Conservation (phyloP, 2,888 invertebrate genomes). For the Microctonus hyperodae region DNA sequence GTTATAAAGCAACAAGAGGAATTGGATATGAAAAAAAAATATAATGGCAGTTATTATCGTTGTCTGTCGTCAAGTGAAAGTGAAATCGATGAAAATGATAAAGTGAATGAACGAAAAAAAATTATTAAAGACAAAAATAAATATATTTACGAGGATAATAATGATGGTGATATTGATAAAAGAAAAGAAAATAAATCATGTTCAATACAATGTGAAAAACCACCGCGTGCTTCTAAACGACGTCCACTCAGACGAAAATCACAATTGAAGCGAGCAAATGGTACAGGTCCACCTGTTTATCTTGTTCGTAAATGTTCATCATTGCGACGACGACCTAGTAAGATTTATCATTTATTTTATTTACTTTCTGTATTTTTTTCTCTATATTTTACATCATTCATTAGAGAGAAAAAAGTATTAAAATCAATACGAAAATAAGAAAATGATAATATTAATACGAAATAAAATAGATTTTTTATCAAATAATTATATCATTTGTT, state of each 20-base stretch:
- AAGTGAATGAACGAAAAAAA: conserved; percentile 12
- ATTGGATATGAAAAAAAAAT: conserved; percentile 8
- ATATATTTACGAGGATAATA: not conserved
- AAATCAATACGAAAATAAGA: too few relatives aligned
- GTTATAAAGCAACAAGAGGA: not conserved
- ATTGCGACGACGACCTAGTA: conserved; percentile 59
- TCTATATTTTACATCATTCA: not conserved
- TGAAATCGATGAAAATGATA: conserved; percentile 40
- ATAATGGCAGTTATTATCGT: conserved; percentile 37
- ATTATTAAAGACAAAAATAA: not conserved
- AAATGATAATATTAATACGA: too few relatives aligned
- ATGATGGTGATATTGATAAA: not conserved
- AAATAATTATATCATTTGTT: too few relatives aligned
- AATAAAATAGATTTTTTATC: too few relatives aligned
- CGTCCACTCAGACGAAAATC: conserved; percentile 57
- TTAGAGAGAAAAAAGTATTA: not conserved
- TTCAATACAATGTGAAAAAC: conserved; percentile 34
- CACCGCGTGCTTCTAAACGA: conserved; percentile 44
- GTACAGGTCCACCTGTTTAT: conserved; percentile 57
- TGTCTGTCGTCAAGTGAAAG: conserved; percentile 56
- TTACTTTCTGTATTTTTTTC: not conserved
- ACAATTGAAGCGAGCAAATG: conserved; percentile 50
- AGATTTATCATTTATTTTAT: conserved; percentile 40
- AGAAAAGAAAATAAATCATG: not conserved
- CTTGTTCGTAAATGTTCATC: conserved; percentile 60